Conservation (phyloP, 2,888 invertebrate species). For the Xestobium rufovillosum region DNA sequence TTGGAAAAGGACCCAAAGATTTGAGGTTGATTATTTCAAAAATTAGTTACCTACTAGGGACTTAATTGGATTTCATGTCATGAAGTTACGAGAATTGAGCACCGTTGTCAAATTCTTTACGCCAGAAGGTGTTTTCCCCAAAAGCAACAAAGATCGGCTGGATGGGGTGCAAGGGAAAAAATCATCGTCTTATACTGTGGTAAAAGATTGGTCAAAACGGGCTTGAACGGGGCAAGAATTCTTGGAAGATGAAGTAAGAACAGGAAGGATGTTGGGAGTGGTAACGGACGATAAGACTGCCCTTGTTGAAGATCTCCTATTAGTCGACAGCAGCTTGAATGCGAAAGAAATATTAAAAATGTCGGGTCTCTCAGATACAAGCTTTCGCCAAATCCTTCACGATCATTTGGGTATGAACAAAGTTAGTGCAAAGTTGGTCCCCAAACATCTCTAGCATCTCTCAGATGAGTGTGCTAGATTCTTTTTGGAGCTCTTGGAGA, state of each 20-base stretch:
- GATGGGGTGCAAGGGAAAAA: conserved; percentile 1
- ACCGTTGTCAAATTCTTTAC: too few relatives aligned
- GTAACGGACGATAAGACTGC: neutral
- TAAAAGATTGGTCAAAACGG: neutral
- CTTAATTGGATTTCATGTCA: too few relatives aligned
- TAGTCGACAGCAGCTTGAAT: too few relatives aligned
- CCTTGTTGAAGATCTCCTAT: neutral
- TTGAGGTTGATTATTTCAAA: too few relatives aligned
- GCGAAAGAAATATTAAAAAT: conserved; percentile 2
- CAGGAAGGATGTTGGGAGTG: neutral
- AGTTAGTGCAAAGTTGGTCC: neutral
- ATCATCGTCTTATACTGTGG: neutral
- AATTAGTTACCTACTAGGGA: too few relatives aligned
- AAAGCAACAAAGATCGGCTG: neutral
- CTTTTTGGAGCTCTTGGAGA: neutral
- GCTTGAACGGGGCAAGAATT: neutral
- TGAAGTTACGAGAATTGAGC: too few relatives aligned
- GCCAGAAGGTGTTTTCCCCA: too few relatives aligned
- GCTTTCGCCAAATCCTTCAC: neutral
- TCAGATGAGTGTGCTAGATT: neutral
- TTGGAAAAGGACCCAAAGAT: too few relatives aligned
- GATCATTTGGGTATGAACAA: conserved; percentile 1
- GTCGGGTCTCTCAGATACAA: conserved; percentile 2
- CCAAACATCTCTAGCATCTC: neutral
- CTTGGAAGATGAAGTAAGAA: neutral